Conservation (phyloP, 2,113 vertebrate genomes). For the Charina bottae region DNA sequence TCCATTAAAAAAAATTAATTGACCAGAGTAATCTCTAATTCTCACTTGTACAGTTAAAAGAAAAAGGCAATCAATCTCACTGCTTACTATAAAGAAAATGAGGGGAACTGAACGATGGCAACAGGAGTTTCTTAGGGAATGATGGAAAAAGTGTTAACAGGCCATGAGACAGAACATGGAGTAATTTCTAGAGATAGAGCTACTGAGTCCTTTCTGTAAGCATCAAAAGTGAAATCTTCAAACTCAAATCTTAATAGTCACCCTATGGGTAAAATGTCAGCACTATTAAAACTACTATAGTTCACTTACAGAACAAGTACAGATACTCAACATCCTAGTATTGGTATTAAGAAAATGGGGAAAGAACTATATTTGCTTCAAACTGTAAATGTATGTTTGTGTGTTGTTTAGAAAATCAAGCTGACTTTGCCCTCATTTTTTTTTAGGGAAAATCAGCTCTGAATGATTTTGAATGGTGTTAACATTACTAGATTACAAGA, state of each 20-base stretch:
- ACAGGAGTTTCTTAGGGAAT: neutral
- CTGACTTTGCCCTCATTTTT: constrained; percentile 13
- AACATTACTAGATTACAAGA: constrained; percentile 72
- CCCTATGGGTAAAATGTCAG: constrained; percentile 7
- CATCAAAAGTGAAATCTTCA: neutral
- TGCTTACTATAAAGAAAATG: neutral
- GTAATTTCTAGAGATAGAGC: neutral
- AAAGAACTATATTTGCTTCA: constrained; percentile 5
- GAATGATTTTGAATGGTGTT: neutral
- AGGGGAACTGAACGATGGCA: neutral
- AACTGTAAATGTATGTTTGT: neutral
- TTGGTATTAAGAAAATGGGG: neutral
- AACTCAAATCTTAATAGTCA: neutral
- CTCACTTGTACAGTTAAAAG: neutral
- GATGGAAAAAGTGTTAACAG: neutral
- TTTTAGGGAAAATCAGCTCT: neutral
- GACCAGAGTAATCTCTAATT: neutral
- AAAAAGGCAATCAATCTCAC: neutral
- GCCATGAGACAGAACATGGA: neutral
- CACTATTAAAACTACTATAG: neutral
- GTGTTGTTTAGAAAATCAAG: constrained; percentile 36
- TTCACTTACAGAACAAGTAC: constrained; percentile 51
- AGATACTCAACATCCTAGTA: neutral
- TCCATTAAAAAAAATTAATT: neutral
- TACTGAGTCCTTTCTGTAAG: neutral